Evolutionary conservation across 2,888 invertebrate species (phyloP).

Genomic region (Pterobdella sp.): DNA sequence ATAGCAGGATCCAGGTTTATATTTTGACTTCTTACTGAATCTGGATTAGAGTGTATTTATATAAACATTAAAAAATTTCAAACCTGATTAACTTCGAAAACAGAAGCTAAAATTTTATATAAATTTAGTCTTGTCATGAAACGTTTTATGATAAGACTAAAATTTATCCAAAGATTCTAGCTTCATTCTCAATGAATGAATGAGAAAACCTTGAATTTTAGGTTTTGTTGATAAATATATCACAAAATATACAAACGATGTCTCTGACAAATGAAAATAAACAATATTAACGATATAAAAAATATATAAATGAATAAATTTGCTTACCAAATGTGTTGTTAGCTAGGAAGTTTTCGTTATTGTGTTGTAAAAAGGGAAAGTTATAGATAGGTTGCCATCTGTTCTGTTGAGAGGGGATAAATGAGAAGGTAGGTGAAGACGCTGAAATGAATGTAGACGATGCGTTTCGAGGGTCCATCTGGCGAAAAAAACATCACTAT

Average conservation of each 20-base stretch:
- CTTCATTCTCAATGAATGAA: no score
- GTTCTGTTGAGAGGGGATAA: background rate
- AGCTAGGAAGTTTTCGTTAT: background rate
- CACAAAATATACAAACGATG: background rate
- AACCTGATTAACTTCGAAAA: no score
- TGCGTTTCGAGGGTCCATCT: background rate
- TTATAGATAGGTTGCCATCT: background rate
- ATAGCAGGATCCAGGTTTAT: slow-evolving; percentile 88
- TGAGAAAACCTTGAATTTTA: background rate
- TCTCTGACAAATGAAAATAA: background rate
- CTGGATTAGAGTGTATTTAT: background rate
- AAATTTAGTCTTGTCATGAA: no score
- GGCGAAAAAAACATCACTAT: no score
- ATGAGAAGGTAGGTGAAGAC: background rate
- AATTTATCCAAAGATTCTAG: no score
- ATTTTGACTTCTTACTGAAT: slow-evolving; percentile 31
- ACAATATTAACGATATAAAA: background rate
- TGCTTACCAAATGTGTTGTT: no score
- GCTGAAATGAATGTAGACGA: background rate
- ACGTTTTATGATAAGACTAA: no score
- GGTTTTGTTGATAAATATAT: background rate
- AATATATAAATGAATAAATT: slow-evolving; percentile 3
- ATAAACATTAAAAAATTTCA: no score
- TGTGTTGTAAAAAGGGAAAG: background rate
- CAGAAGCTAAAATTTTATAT: no score